A percentile compares a stretch with the other conserved stretches of the same genome.
Conservation (phyloP, 2,113 vertebrate species). For the Ictalurus punctatus region DNA sequence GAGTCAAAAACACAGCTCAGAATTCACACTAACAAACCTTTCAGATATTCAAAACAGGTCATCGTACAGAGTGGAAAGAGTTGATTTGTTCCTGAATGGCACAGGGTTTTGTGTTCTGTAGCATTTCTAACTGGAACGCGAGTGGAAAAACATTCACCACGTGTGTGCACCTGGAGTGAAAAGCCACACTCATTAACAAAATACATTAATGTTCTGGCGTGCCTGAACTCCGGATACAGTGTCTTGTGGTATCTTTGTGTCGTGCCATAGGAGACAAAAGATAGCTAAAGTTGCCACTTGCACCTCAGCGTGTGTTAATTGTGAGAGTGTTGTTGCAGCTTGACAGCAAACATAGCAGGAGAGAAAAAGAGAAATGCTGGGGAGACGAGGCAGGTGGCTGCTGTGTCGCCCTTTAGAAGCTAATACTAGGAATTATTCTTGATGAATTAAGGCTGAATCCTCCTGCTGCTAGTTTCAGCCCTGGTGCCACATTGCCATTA, state of each 20-base stretch:
- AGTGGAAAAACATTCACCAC: background rate
- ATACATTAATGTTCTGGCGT: background rate
- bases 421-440: slow-evolving; percentile 70
- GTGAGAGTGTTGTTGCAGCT: slow-evolving; percentile 4
- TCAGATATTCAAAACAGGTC: background rate
- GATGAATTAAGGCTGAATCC: slow-evolving; percentile 71
- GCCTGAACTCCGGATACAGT: background rate
- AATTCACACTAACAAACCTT: background rate
- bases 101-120: background rate
- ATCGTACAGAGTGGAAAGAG: background rate
- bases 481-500: slow-evolving; percentile 65
- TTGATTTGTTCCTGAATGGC: background rate
- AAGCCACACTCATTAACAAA: background rate
- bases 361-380: background rate
- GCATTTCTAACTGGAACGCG: background rate
- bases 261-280: background rate
- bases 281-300: background rate
- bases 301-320: slow-evolving; percentile 27
- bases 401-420: slow-evolving; percentile 54
- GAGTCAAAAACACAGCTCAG: background rate
- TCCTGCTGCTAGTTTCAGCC: slow-evolving; percentile 53
- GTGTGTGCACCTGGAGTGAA: background rate
- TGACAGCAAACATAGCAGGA: slow-evolving; percentile 14
- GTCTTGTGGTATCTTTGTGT: background rate
- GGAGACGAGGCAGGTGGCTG: slow-evolving; percentile 15